phyloP scores from a whole-genome alignment of 2,888 invertebrate genomes.

The Glomeris marginata region DNA sequence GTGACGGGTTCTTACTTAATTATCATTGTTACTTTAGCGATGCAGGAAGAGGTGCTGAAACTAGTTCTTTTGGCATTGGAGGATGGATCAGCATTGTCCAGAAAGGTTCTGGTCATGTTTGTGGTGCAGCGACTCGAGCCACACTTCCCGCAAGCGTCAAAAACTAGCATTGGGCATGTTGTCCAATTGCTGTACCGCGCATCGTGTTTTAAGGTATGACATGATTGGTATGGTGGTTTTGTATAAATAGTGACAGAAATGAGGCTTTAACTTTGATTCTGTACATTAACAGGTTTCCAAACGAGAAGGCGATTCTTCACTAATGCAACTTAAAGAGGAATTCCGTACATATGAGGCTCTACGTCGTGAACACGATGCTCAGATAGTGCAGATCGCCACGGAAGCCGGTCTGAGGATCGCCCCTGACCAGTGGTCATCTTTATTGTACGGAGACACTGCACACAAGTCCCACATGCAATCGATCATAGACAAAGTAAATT shows the following conservation, averaged over 20 bases:
- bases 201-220: slow-evolving; percentile 83
- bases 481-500: slow-evolving; percentile 36
- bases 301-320: slow-evolving; percentile 86
- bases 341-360: slow-evolving; percentile 88
- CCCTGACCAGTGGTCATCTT: slow-evolving; percentile 95
- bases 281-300: slow-evolving; percentile 59
- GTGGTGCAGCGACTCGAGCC: slow-evolving; percentile 93
- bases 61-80: slow-evolving; percentile 84
- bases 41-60: slow-evolving; percentile 97
- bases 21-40: slow-evolving; percentile 41
- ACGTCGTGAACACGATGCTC: slow-evolving; percentile 90
- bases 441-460: slow-evolving; percentile 85
- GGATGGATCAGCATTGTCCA: slow-evolving; percentile 83
- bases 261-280: slow-evolving; percentile 8
- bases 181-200: slow-evolving; percentile 95
- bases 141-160: slow-evolving; percentile 89
- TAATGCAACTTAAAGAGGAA: slow-evolving; percentile 96
- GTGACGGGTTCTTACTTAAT: background rate
- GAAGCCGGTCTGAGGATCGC: slow-evolving; percentile 94
- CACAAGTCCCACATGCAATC: slow-evolving; percentile 97
- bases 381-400: slow-evolving; percentile 95
- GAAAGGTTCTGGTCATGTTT: slow-evolving; percentile 94
- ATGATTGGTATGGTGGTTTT: background rate
- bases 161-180: slow-evolving; percentile 98
- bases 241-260: background rate